Conservation (phyloP, 2,113 vertebrate species). For the Gobio gobio region DNA sequence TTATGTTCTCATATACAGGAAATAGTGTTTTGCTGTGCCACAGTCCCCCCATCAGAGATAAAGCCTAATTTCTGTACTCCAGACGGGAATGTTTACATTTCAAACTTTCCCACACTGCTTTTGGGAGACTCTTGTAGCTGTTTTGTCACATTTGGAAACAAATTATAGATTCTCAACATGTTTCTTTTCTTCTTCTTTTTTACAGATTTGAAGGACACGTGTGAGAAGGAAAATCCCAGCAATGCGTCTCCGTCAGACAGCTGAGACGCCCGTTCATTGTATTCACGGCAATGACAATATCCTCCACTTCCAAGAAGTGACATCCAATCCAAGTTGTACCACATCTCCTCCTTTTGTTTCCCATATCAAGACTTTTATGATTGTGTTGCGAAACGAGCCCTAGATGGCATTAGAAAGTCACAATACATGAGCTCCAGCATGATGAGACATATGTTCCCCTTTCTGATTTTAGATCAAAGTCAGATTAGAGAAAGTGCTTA, state of each 20-base stretch:
- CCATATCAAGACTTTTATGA: background rate
- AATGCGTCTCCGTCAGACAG: constrained; percentile 1
- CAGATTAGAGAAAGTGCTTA: constrained; percentile 20
- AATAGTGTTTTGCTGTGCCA: background rate
- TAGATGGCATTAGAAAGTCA: background rate
- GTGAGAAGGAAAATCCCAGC: constrained; percentile 44
- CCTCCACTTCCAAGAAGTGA: constrained; percentile 14
- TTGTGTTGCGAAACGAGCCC: background rate
- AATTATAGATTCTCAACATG: background rate
- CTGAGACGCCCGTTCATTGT: background rate
- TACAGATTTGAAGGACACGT: constrained; percentile 66
- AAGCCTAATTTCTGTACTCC: background rate
- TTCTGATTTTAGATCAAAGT: constrained; percentile 33
- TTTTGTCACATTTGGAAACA: background rate
- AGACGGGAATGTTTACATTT: background rate
- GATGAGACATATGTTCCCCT: background rate
- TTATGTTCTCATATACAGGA: background rate
- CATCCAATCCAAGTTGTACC: background rate
- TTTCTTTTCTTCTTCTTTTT: constrained; percentile 22
- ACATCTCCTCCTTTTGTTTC: background rate
- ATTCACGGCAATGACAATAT: background rate
- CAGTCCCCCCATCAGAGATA: background rate
- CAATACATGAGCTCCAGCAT: background rate
- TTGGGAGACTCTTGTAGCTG: background rate
- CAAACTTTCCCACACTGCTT: background rate